These are phyloP conservation scores for Rhingia rostrata DNA, from an alignment of 2,888 invertebrate genomes.

Conservation along the genomic window DNA sequence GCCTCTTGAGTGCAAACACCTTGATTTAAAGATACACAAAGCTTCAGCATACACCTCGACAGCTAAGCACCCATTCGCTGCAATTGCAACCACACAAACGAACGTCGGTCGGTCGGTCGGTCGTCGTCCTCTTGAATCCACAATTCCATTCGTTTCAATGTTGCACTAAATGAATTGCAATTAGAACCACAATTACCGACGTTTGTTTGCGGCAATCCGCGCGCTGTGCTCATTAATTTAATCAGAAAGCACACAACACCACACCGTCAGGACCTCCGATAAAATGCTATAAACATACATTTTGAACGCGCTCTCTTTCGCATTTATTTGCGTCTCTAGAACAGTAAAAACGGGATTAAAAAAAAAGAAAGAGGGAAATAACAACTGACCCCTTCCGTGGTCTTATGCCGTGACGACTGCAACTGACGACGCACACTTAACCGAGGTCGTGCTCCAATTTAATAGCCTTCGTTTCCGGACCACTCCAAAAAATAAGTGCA, in stretches of 20 bases:
- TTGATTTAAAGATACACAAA: conserved; percentile 1
- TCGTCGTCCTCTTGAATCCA: conserved; percentile 20
- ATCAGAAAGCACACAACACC: conserved; percentile 27
- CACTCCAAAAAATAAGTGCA: conserved; percentile 32
- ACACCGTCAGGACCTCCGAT: conserved; percentile 14
- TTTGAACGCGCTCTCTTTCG: conserved; percentile 5
- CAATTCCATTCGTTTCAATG: conserved; percentile 56
- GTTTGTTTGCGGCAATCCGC: conserved; percentile 47
- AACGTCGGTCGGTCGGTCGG: not conserved
- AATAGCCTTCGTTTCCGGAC: conserved; percentile 74
- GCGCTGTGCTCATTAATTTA: conserved; percentile 68
- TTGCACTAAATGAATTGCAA: conserved; percentile 65
- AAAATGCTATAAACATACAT: conserved; percentile 29
- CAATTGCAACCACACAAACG: conserved; percentile 1
- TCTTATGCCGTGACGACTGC: conserved; percentile 57
- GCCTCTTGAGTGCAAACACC: no score
- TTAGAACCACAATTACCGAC: conserved; percentile 62
- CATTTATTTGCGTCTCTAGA: conserved; percentile 19
- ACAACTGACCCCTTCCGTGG: conserved; percentile 70
- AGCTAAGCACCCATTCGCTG: not conserved
- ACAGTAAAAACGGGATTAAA: not conserved
- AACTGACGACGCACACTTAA: conserved; percentile 64
- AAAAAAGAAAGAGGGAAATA: conserved; percentile 4
- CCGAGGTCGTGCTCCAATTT: conserved; percentile 74
- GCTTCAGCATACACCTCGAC: not conserved